Conservation (phyloP, 2,888 invertebrate species). For the Pammene fasciana region DNA sequence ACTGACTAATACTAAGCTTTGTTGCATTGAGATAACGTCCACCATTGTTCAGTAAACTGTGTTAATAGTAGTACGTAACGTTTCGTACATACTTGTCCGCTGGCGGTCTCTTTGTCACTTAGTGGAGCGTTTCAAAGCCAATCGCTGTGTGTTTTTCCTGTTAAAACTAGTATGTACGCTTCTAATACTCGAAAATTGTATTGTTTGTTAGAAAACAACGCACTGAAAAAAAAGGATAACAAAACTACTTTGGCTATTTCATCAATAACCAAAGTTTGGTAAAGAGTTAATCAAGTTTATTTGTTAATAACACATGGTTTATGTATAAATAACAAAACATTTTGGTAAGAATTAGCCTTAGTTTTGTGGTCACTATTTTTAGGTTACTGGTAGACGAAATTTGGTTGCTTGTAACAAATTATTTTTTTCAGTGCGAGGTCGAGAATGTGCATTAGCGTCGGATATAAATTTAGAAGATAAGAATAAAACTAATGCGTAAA, state of each 20-base stretch:
- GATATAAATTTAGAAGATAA: not conserved
- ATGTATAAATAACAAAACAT: too few species aligned
- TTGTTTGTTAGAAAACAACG: constrained; percentile 33
- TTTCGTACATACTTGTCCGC: constrained; percentile 64
- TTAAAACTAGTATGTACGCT: constrained; percentile 16
- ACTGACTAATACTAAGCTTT: not conserved
- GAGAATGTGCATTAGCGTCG: not conserved
- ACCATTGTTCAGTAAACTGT: not conserved
- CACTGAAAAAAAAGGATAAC: too few species aligned
- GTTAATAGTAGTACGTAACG: constrained; percentile 48
- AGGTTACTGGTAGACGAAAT: too few species aligned
- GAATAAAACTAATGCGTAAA: not conserved
- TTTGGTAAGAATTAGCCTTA: too few species aligned
- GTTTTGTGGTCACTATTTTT: too few species aligned
- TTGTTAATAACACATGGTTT: too few species aligned
- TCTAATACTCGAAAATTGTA: constrained; percentile 10
- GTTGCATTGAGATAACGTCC: not conserved
- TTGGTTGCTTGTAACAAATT: too few species aligned
- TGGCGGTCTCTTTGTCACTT: constrained; percentile 72
- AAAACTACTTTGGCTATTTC: too few species aligned
- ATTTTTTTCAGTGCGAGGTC: too few species aligned
- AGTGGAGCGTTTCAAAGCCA: constrained; percentile 55
- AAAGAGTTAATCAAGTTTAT: too few species aligned
- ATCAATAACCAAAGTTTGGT: too few species aligned
- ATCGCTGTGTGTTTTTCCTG: constrained; percentile 26